Evolutionary conservation across 2,888 invertebrate genomes (phyloP), one percentile per base, ranked within the genome.

Genomic region (Apodemia hepburni): DNA sequence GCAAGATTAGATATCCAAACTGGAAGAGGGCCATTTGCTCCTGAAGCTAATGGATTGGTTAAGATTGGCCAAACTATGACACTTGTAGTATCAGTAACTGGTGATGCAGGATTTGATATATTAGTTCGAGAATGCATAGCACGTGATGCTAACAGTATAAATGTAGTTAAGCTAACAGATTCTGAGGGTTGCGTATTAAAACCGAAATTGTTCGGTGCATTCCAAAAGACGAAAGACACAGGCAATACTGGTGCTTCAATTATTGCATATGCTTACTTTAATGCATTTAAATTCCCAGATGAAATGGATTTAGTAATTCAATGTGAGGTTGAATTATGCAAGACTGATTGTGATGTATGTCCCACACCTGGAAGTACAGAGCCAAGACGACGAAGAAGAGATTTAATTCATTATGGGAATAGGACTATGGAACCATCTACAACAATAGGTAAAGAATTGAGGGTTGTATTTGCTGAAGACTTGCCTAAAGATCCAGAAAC

Each of bases 21-120:
- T 42, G 97, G 97, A 6, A 93, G 93, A 75, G 96, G 96, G 64
- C 96, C 96, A 18, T 95, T 96, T 73, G 96, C 96, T 0, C 94
- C 94, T 4, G 93, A 95, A 62, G 96, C 96, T 0, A 94, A 94
- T 68, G 96, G 96, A 0, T 87, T 96, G 47, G 95, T 97, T 8
- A 96, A 96, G 82, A 96, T 97, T 68, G 96, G 97, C 61, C 96
- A 96, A 79, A 92, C 93, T 0, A 96, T 97, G 95, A 96, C 96
- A 0, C 85, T 96, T 65, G 96, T 96, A 2, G 95, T 97, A 7
- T 93, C 95, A 0, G 95, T 96, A 2, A 95, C 95, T 63, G 96
- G 96, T 0, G 96, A 96, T 77, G 93, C 96, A 61, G 96, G 94
- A 3, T 96, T 96, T 73, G 96, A 96, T 79, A 93, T 97, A 58